phyloP scores from a whole-genome alignment of 2,797 vertebrate genomes.

The Microtus agrestis region DNA sequence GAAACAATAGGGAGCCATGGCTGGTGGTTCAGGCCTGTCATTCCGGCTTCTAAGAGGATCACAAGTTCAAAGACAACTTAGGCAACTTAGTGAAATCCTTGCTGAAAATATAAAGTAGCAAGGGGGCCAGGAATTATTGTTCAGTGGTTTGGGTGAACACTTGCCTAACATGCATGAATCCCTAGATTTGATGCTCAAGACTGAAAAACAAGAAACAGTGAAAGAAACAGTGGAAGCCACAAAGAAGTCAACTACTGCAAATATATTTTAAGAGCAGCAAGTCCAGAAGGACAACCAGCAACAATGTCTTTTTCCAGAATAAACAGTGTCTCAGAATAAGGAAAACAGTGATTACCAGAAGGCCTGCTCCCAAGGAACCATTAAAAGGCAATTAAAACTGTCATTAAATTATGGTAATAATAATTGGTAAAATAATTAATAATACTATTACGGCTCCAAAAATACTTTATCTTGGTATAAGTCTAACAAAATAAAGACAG shows the following conservation, averaged over 20 bases:
- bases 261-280: neutral
- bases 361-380: neutral
- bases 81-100: neutral
- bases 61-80: neutral
- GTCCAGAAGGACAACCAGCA: neutral
- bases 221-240: neutral
- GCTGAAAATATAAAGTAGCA: neutral
- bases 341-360: neutral
- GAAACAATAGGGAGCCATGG: neutral
- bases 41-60: neutral
- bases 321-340: neutral
- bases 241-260: neutral
- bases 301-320: neutral
- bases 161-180: neutral
- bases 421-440: neutral
- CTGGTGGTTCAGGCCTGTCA: neutral
- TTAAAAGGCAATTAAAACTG: neutral
- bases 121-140: neutral
- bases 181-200: neutral
- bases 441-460: neutral
- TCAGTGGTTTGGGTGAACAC: neutral
- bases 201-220: neutral
- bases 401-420: neutral
- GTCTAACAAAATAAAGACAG: neutral
- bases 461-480: neutral